Percentiles rank a stretch among this genome's conserved stretches.
phyloP scores from a whole-genome alignment of 2,113 vertebrate genomes.

The Solea solea region DNA sequence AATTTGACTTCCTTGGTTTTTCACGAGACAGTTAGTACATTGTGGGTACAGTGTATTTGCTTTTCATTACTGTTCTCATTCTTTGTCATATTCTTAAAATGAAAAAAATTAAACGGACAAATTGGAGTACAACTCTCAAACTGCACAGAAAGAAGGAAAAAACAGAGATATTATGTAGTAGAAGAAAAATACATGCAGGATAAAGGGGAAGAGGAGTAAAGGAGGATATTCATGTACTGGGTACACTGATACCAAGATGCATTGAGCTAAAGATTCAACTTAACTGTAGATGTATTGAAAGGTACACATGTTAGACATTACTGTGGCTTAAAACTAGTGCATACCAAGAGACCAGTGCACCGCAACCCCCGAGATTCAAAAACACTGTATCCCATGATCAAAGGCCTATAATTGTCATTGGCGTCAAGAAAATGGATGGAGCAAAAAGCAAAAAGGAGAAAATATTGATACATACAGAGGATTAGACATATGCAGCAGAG shows the following conservation, averaged over 20 bases:
- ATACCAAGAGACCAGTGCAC: conserved; percentile 22
- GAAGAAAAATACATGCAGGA: neutral
- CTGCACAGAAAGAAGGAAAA: neutral
- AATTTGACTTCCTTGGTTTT: neutral
- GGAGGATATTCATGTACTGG: neutral
- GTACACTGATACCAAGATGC: conserved; percentile 1
- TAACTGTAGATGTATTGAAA: conserved; percentile 15
- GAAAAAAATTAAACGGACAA: neutral
- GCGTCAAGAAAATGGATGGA: conserved; percentile 48
- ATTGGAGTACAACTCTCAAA: neutral
- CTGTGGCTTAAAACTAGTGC: conserved; percentile 5
- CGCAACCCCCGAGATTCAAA: conserved; percentile 22
- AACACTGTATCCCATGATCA: conserved; percentile 39
- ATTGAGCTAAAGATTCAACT: conserved; percentile 8
- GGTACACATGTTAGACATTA: conserved; percentile 9
- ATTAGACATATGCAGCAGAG: conserved; percentile 15
- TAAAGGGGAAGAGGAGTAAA: neutral
- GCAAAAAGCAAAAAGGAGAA: conserved; percentile 32
- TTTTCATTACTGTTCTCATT: conserved; percentile 2
- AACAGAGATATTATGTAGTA: neutral
- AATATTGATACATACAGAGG: conserved; percentile 12
- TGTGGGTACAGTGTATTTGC: neutral
- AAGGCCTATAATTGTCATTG: conserved; percentile 58
- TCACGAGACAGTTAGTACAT: neutral
- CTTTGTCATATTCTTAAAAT: neutral